These are phyloP conservation scores for Phengaris alcon DNA, from an alignment of 2,888 invertebrate genomes.

Conservation along the genomic window DNA sequence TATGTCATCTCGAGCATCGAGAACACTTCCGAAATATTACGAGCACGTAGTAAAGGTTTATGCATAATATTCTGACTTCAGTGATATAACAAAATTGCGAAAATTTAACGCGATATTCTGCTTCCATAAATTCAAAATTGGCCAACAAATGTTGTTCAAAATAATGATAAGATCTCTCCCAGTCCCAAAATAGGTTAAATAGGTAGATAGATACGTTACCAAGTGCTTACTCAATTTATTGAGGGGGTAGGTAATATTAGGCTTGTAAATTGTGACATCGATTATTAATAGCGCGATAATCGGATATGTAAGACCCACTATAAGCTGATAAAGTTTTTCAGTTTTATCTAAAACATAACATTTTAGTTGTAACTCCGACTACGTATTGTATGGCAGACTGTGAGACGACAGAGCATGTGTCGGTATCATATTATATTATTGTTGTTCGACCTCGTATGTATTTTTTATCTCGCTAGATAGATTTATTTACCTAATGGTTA, in stretches of 20 bases:
- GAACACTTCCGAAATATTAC: background rate
- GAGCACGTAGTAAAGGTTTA: background rate
- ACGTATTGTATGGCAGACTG: conserved; percentile 15
- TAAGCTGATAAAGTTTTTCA: conserved; percentile 11
- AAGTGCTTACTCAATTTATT: background rate
- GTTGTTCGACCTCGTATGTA: conserved; percentile 24
- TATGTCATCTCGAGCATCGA: background rate
- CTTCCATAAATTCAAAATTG: background rate
- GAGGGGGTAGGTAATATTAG: background rate
- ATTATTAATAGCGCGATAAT: background rate
- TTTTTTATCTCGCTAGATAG: conserved; percentile 27
- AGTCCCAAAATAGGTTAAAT: background rate
- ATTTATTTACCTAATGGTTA: conserved; percentile 13
- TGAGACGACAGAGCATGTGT: conserved; percentile 15
- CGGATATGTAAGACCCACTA: conserved; percentile 2
- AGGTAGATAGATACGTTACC: background rate
- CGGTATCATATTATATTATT: conserved; percentile 19
- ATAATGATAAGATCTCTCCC: background rate
- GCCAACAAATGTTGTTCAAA: background rate
- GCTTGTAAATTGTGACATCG: background rate
- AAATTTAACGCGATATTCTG: background rate
- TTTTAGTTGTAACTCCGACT: background rate
- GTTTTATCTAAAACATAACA: background rate
- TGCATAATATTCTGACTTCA: background rate
- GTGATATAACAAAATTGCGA: background rate